A percentile compares a stretch with the other conserved stretches of the same genome.
phyloP scores from a whole-genome alignment of 2,113 vertebrate genomes.

The Speoplatyrhinus poulsoni region DNA sequence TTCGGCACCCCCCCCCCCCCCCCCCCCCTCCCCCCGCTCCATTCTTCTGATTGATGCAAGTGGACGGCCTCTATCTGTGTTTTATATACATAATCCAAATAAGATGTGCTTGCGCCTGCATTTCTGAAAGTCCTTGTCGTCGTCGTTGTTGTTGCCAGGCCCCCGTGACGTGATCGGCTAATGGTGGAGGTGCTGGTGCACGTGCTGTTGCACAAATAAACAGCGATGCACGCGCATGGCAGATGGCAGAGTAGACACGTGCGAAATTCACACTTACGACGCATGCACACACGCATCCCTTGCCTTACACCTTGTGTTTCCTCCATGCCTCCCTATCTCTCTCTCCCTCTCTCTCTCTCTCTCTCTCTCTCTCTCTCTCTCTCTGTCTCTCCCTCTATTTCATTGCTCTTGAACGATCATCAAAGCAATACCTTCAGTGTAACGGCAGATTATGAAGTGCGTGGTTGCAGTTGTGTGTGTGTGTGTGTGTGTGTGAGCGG shows the following conservation, averaged over 20 bases:
- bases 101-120: no score
- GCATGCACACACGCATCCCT: neutral
- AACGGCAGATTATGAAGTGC: slow-evolving; percentile 55
- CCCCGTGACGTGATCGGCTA: no score
- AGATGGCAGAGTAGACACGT: neutral
- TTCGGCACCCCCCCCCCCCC: no score
- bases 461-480: neutral
- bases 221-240: neutral
- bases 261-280: neutral
- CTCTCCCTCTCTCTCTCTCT: slow-evolving; percentile 2
- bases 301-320: no score
- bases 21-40: no score
- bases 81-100: no score
- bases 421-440: slow-evolving; percentile 59
- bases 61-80: no score
- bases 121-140: no score
- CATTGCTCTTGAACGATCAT: neutral
- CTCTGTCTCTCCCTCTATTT: neutral
- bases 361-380: neutral
- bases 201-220: neutral
- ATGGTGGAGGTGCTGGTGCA: neutral
- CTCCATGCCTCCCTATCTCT: no score
- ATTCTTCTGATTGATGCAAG: no score
- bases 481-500: slow-evolving; percentile 28
- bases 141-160: no score